Evolutionary conservation across 2,888 invertebrate genomes (phyloP), one percentile per base, ranked within the genome.

Genomic region (Ypsolopha sequella): DNA sequence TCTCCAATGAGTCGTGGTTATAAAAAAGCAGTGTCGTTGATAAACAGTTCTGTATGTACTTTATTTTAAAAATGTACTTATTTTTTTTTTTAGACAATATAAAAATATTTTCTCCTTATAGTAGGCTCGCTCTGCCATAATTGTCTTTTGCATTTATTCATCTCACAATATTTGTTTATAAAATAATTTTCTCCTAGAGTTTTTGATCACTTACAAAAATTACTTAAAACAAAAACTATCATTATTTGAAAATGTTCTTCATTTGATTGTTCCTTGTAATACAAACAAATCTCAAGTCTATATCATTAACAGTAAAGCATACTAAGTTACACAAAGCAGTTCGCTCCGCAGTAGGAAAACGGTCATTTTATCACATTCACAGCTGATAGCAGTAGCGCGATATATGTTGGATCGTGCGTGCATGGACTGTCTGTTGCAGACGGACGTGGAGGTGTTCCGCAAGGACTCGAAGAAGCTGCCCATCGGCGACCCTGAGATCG

Each of bases 391-490:
- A 10, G 38, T 38, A 38, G 38, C 9, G 8, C 38, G 8, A n/a
- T 38, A n/a, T 38, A 38, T 11, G 2, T 13, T 46, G n/a, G n/a
- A 13, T 36, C 35, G 35, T 24, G 24, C 24, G 24, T 24, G 24
- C 24, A 24, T 36, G 11, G 56, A 55, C 55, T 54, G 54, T 54
- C 69, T 66, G 76, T 69, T 84, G 62, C 81, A 97, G 93, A 96
- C 96, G 69, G 95, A 95, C 80, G 94, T 99, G 60, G 98, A 99
- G 87, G 99, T 99, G 58, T 98, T 96, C 87, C 93, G 99, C 58
- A 96, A 97, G 85, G 97, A 98, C 82, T 98, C 98, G 68, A 93
- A 96, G 72, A 97, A 98, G 80, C 88, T 98, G 68, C 99, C 99
- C 50, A 95, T 98, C 67, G 96, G 96, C 55, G 98, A 99, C 87